Conservation (phyloP, 2,888 invertebrate genomes). For the Microplitis deprimator region DNA sequence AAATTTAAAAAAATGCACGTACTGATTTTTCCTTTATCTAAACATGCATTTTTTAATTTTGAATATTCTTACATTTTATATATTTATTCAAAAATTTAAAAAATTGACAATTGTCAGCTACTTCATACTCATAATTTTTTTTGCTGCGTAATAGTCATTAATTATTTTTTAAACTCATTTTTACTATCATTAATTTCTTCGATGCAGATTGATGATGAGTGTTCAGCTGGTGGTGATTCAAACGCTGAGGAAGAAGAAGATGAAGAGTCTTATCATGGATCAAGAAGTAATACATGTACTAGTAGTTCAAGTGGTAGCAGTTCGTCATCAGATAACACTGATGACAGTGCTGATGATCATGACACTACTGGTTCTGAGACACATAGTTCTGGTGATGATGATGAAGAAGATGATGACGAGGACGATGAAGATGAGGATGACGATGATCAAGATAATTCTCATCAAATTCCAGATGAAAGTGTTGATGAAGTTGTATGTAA, state of each 20-base stretch:
- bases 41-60: no score
- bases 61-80: no score
- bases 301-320: slow-evolving; percentile 64
- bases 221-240: slow-evolving; percentile 68
- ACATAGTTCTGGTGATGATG: slow-evolving; percentile 66
- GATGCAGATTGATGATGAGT: slow-evolving; percentile 68
- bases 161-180: not conserved
- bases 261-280: slow-evolving; percentile 64
- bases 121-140: not conserved
- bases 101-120: no score
- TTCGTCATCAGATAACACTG: slow-evolving; percentile 65
- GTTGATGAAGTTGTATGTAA: slow-evolving; percentile 57
- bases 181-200: not conserved
- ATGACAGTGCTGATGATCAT: slow-evolving; percentile 66
- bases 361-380: slow-evolving; percentile 64
- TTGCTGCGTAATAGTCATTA: not conserved
- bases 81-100: no score
- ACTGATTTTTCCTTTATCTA: no score
- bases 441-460: slow-evolving; percentile 55
- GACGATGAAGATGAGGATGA: slow-evolving; percentile 59
- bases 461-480: slow-evolving; percentile 55
- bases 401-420: slow-evolving; percentile 67
- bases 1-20: no score
- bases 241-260: slow-evolving; percentile 69
- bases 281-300: slow-evolving; percentile 63